Conservation (phyloP, 35 echinoderm and acorn worm species). For the Ophiothrix spiculata region DNA sequence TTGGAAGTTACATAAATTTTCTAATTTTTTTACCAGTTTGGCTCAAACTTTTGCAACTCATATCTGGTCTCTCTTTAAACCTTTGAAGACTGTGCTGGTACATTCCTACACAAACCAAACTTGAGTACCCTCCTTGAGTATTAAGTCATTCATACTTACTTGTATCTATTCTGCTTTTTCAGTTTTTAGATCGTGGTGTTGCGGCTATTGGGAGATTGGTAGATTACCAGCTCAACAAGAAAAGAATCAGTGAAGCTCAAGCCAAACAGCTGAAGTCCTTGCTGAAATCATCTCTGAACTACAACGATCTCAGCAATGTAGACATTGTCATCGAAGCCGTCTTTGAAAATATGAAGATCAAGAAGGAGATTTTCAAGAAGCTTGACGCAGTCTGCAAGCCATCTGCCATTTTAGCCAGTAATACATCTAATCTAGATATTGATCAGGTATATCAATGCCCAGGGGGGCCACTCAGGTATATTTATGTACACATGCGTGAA, state of each 20-base stretch:
- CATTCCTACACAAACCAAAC: no score
- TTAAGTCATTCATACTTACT: background rate
- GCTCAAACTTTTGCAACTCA: no score
- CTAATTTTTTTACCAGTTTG: no score
- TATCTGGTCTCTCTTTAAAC: no score
- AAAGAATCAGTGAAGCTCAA: conserved; percentile 29
- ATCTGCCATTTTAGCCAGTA: conserved; percentile 74
- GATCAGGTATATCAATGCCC: conserved; percentile 91
- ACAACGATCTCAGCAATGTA: conserved; percentile 54
- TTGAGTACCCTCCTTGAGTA: no score
- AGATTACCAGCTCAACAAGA: conserved; percentile 41
- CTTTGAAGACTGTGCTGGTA: background rate
- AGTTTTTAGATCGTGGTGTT: conserved; percentile 75
- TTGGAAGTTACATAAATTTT: no score
- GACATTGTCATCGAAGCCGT: conserved; percentile 97
- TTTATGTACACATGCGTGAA: no score
- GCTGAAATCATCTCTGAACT: conserved; percentile 62
- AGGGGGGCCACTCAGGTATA: no score
- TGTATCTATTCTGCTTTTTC: background rate
- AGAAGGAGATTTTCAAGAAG: conserved; percentile 77
- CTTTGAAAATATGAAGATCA: conserved; percentile 86
- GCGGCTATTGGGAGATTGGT: conserved; percentile 34
- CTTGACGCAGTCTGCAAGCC: conserved; percentile 87
- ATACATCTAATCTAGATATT: conserved; percentile 83
- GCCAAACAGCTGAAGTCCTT: conserved; percentile 59